These are phyloP conservation scores for Hemichromis elongatus DNA, from an alignment of 2,113 vertebrate genomes.

Conservation along the genomic window DNA sequence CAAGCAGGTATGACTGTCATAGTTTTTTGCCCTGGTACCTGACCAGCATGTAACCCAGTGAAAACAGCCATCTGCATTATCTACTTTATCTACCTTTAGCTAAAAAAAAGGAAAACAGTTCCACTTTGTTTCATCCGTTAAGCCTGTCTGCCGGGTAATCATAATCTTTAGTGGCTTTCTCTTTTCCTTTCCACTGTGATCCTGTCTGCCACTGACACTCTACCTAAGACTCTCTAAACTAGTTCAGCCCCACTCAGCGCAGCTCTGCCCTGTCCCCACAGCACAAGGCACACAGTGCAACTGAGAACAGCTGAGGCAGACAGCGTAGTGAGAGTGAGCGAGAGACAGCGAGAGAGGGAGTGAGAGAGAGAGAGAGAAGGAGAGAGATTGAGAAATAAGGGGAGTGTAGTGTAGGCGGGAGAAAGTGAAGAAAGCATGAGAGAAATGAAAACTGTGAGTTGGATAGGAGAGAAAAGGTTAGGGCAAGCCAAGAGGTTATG, in stretches of 20 bases:
- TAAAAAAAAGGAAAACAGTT: conserved; percentile 44
- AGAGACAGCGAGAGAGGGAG: conserved; percentile 13
- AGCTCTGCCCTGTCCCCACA: conserved; percentile 57
- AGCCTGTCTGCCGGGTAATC: conserved; percentile 41
- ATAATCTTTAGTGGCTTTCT: conserved; percentile 22
- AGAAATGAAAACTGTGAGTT: conserved; percentile 47
- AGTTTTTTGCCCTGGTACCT: conserved; percentile 7
- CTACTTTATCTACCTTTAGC: conserved; percentile 34
- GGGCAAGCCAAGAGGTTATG: conserved; percentile 20
- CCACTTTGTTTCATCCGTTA: conserved; percentile 58
- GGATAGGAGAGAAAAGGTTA: conserved; percentile 14
- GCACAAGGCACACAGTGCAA: conserved; percentile 61
- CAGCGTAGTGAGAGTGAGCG: conserved; percentile 47
- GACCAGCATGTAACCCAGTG: conserved; percentile 1
- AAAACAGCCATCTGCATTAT: conserved; percentile 13
- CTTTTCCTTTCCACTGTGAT: background rate
- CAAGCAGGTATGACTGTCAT: conserved; percentile 6
- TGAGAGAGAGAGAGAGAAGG: background rate
- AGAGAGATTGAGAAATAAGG: conserved; percentile 24
- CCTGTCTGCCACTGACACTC: conserved; percentile 9
- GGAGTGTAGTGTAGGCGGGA: conserved; percentile 39
- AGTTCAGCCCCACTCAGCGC: conserved; percentile 50
- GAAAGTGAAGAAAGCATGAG: conserved; percentile 37
- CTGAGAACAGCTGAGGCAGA: conserved; percentile 70
- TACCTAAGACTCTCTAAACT: conserved; percentile 36